Conservation (phyloP, 2,888 invertebrate genomes). For the Mechanitis messenoides region DNA sequence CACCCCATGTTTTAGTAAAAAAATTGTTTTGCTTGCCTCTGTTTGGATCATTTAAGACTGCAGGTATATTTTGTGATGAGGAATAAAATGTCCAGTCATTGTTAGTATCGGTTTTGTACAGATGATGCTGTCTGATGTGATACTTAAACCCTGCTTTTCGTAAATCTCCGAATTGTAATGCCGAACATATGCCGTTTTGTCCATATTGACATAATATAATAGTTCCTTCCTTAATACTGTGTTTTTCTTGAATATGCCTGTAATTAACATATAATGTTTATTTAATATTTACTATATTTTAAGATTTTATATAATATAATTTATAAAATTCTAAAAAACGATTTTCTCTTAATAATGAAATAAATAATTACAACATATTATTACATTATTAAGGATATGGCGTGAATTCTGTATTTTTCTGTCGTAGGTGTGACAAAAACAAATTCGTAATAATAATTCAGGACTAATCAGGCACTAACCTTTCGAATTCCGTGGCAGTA, state of each 20-base stretch:
- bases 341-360: neutral
- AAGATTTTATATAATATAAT: neutral
- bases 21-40: conserved; percentile 93
- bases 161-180: conserved; percentile 92
- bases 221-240: conserved; percentile 90
- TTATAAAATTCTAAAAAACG: neutral
- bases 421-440: neutral
- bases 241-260: conserved; percentile 87
- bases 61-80: conserved; percentile 95
- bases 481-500: conserved; percentile 77
- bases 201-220: conserved; percentile 93
- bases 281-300: neutral
- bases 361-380: neutral
- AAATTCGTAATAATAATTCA: conserved; percentile 16
- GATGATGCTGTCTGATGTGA: conserved; percentile 84
- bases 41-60: conserved; percentile 96
- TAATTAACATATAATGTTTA: conserved; percentile 38
- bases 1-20: conserved; percentile 99
- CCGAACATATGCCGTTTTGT: conserved; percentile 89
- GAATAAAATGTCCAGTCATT: conserved; percentile 91
- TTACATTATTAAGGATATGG: too few species aligned
- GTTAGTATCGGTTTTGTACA: conserved; percentile 52
- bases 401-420: too few species aligned
- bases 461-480: conserved; percentile 51
- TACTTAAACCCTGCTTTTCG: conserved; percentile 91